Percentiles rank a stretch among this genome's conserved stretches.
Conservation (phyloP, 2,113 vertebrate genomes). For the Scomber colias region DNA sequence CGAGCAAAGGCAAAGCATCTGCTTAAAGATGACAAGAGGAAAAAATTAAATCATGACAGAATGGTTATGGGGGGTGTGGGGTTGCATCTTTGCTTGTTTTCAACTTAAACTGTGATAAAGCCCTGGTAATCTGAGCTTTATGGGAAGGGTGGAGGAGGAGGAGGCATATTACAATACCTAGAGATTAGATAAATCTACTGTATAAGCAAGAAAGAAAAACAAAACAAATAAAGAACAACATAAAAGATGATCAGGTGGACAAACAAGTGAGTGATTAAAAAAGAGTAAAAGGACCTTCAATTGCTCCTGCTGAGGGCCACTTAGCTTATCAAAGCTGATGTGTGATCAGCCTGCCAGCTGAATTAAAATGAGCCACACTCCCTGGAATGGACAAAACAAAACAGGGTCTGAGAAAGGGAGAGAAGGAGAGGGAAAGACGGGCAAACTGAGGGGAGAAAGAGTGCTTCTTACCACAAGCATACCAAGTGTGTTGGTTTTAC, state of each 20-base stretch:
- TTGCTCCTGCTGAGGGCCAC: constrained; percentile 74
- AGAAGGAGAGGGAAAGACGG: constrained; percentile 46
- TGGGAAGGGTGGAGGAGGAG: constrained; percentile 44
- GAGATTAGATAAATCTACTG: constrained; percentile 59
- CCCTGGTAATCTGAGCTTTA: constrained; percentile 75
- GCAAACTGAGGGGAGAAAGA: constrained; percentile 47
- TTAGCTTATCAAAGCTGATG: constrained; percentile 77
- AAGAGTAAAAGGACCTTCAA: constrained; percentile 65
- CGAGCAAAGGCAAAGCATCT: constrained; percentile 75
- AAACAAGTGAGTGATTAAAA: constrained; percentile 67
- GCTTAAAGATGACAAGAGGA: constrained; percentile 69
- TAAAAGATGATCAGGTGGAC: constrained; percentile 53
- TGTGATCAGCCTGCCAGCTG: constrained; percentile 71
- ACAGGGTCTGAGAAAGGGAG: constrained; percentile 58
- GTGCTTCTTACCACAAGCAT: constrained; percentile 61
- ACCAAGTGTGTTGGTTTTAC: constrained; percentile 67
- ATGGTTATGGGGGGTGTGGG: constrained; percentile 28
- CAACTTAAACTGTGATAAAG: constrained; percentile 71
- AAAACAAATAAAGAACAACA: constrained; percentile 52
- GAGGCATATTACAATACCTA: constrained; percentile 56
- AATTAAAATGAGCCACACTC: constrained; percentile 76
- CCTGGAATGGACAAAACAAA: constrained; percentile 61
- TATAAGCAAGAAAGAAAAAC: constrained; percentile 44
- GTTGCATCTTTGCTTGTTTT: constrained; percentile 59
- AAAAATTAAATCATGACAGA: constrained; percentile 65